Conservation (phyloP, 2,113 vertebrate species). For the Upupa epops region DNA sequence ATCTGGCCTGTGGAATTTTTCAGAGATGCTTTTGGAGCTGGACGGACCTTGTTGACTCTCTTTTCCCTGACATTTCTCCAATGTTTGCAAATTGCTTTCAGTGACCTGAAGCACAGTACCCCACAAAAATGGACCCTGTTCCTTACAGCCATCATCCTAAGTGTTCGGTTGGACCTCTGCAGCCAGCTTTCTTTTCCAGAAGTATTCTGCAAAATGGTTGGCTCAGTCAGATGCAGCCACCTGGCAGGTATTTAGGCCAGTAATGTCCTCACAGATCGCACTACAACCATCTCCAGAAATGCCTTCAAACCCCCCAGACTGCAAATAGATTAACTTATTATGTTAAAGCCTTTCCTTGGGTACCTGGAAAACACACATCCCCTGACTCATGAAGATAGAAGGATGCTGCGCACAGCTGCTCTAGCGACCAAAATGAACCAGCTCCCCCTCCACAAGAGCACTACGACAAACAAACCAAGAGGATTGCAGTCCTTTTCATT, state of each 20-base stretch:
- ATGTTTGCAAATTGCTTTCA: background rate
- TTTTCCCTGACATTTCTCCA: conserved; percentile 5
- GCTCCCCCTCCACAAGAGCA: fast-evolving
- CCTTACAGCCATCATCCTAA: background rate
- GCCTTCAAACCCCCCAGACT: background rate
- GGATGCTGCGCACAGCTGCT: background rate
- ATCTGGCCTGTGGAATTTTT: conserved; percentile 41
- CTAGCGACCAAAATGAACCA: background rate
- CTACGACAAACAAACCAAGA: background rate
- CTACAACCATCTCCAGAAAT: background rate
- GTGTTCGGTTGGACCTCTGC: background rate
- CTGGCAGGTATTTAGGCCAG: background rate
- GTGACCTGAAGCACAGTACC: background rate
- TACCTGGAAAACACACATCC: background rate
- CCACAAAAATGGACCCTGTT: background rate
- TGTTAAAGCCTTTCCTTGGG: background rate
- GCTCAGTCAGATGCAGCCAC: background rate
- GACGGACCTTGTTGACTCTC: background rate
- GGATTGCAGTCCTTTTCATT: background rate
- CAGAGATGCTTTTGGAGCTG: conserved; percentile 1
- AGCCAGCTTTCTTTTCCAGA: background rate
- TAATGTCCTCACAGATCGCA: background rate
- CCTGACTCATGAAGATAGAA: background rate
- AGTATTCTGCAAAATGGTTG: background rate
- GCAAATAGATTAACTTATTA: background rate